Evolutionary conservation across 2,888 invertebrate species (phyloP).

Genomic region (Drosophila mayaguana): DNA sequence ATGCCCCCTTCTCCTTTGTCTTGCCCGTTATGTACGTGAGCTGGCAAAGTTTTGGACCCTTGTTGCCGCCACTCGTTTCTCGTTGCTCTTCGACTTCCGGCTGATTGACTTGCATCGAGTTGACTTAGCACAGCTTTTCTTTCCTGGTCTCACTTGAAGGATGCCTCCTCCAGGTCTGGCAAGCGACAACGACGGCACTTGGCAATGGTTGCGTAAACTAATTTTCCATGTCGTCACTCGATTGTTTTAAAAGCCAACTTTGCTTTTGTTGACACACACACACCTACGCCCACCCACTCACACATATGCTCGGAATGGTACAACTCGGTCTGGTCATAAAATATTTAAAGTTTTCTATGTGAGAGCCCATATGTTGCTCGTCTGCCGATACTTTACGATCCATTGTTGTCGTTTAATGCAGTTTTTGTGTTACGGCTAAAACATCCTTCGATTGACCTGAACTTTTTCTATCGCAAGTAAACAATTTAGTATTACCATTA

Average conservation of each 20-base stretch:
- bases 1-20: neutral
- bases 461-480: conserved; percentile 24
- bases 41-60: conserved; percentile 63
- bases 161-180: conserved; percentile 40
- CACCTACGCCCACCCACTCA: neutral
- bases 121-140: conserved; percentile 74
- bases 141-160: conserved; percentile 40
- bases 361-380: conserved; percentile 35
- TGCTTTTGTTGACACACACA: conserved; percentile 47
- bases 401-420: conserved; percentile 54
- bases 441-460: conserved; percentile 23
- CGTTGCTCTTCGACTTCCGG: conserved; percentile 68
- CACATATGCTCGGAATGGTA: conserved; percentile 32
- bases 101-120: conserved; percentile 81
- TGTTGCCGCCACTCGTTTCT: conserved; percentile 27
- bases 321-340: conserved; percentile 39
- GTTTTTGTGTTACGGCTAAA: conserved; percentile 43
- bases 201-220: conserved; percentile 79
- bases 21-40: conserved; percentile 38
- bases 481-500: conserved; percentile 37
- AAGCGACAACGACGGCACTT: conserved; percentile 41
- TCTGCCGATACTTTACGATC: conserved; percentile 42
- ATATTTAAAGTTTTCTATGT: conserved; percentile 63
- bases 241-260: conserved; percentile 79
- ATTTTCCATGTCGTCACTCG: conserved; percentile 82